Percentiles rank a stretch among this genome's conserved stretches.
Evolutionary conservation across 2,797 vertebrate species (phyloP).

Genomic region (Tamandua tetradactyla): DNA sequence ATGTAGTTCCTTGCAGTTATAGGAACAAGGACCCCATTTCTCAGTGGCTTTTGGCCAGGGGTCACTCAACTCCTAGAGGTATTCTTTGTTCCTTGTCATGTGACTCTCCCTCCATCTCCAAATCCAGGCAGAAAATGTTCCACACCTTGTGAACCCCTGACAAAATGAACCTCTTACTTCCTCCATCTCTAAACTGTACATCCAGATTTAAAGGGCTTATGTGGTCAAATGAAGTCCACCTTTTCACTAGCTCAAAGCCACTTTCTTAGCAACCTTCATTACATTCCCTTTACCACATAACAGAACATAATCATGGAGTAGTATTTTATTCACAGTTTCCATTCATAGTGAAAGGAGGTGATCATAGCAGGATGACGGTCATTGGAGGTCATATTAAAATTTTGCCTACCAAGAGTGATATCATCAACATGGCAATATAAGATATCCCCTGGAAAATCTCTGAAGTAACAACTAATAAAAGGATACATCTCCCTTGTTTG

Average conservation of each 20-base stretch:
- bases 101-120: background rate
- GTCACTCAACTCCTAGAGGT: background rate
- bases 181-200: background rate
- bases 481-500: too few relatives aligned
- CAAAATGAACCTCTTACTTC: background rate
- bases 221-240: background rate
- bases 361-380: background rate
- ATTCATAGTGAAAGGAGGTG: background rate
- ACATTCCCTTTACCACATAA: background rate
- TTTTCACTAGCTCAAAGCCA: background rate
- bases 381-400: background rate
- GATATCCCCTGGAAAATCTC: too few relatives aligned
- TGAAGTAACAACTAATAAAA: too few relatives aligned
- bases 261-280: background rate
- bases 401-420: background rate
- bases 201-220: background rate
- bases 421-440: too few relatives aligned
- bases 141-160: background rate
- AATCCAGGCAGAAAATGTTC: background rate
- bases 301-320: background rate
- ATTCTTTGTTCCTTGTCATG: background rate
- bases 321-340: background rate
- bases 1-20: background rate
- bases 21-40: background rate
- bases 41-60: background rate